Percentiles rank a stretch among this genome's conserved stretches.
These are phyloP conservation scores for Lineus longissimus DNA, from an alignment of 1,140 invertebrate species.

Conservation along the genomic window DNA sequence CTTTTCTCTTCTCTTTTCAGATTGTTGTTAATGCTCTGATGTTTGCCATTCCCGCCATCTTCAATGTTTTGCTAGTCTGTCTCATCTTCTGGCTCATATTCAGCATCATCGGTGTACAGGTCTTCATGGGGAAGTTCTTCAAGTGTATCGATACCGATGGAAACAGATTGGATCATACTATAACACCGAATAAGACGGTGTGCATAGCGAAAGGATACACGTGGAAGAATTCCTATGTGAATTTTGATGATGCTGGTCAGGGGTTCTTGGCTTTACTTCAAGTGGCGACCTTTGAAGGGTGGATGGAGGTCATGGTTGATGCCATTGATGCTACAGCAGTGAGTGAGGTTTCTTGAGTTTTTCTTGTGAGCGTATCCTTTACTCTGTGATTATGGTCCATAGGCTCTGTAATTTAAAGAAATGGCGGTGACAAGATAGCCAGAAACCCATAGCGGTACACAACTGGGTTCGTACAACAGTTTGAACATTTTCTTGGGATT, in stretches of 20 bases:
- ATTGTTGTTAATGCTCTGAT: conserved; percentile 92
- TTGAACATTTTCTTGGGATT: no score
- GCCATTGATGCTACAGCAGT: conserved; percentile 93
- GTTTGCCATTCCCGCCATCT: conserved; percentile 91
- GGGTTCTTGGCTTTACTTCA: conserved; percentile 96
- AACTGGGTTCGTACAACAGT: no score
- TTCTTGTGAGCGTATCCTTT: neutral
- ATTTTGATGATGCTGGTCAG: conserved; percentile 96
- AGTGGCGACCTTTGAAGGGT: conserved; percentile 88
- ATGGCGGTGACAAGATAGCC: no score
- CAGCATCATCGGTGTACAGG: conserved; percentile 86
- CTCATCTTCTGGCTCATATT: conserved; percentile 91
- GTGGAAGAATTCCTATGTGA: conserved; percentile 95
- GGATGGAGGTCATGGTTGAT: conserved; percentile 96
- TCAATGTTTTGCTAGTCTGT: conserved; percentile 87
- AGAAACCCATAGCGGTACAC: no score
- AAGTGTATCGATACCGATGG: conserved; percentile 77
- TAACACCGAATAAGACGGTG: conserved; percentile 31
- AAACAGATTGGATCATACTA: conserved; percentile 18
- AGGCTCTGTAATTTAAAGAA: no score
- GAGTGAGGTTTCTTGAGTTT: conserved; percentile 33
- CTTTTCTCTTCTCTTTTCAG: conserved; percentile 55
- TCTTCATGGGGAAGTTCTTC: conserved; percentile 87
- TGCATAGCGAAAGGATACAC: conserved; percentile 63
- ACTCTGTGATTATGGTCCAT: no score